Percentiles rank a stretch among this genome's conserved stretches.
These are phyloP conservation scores for Zhuqinia jingwanae DNA, from an alignment of 2,888 invertebrate genomes.

Conservation along the genomic window DNA sequence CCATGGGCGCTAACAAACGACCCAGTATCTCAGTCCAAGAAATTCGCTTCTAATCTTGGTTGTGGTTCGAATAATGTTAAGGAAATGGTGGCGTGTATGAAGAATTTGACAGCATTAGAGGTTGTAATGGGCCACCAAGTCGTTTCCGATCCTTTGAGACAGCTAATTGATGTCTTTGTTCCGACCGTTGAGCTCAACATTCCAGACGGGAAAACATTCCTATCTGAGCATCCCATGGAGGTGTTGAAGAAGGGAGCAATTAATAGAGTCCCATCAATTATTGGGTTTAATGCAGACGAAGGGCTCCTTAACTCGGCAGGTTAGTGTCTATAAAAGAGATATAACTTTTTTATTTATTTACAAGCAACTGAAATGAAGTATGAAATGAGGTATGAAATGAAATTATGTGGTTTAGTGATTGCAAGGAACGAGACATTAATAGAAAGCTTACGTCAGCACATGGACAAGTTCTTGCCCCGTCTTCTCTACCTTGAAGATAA, in stretches of 20 bases:
- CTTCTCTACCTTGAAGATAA: constrained; percentile 64
- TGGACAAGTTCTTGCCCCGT: constrained; percentile 55
- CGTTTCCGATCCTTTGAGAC: constrained; percentile 63
- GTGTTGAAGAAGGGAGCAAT: constrained; percentile 60
- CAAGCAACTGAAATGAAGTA: not conserved
- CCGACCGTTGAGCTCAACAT: constrained; percentile 64
- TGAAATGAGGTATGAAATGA: not conserved
- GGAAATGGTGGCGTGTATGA: constrained; percentile 68
- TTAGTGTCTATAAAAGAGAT: not conserved
- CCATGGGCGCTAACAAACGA: constrained; percentile 67
- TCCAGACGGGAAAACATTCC: constrained; percentile 68
- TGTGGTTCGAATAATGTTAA: constrained; percentile 52
- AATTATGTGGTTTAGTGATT: constrained; percentile 32
- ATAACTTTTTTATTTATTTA: not conserved
- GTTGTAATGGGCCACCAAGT: constrained; percentile 51
- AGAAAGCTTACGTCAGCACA: constrained; percentile 14
- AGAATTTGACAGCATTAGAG: constrained; percentile 53
- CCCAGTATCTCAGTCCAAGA: constrained; percentile 57
- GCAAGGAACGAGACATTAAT: constrained; percentile 58
- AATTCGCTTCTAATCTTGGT: constrained; percentile 61
- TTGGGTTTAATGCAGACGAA: constrained; percentile 67
- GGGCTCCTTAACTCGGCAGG: constrained; percentile 62
- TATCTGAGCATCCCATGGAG: constrained; percentile 59
- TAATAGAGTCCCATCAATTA: constrained; percentile 50
- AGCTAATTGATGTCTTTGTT: constrained; percentile 67